Percentiles rank a stretch among this genome's conserved stretches.
Conservation (phyloP, 2,113 vertebrate genomes). For the Acrocephalus kingi region DNA sequence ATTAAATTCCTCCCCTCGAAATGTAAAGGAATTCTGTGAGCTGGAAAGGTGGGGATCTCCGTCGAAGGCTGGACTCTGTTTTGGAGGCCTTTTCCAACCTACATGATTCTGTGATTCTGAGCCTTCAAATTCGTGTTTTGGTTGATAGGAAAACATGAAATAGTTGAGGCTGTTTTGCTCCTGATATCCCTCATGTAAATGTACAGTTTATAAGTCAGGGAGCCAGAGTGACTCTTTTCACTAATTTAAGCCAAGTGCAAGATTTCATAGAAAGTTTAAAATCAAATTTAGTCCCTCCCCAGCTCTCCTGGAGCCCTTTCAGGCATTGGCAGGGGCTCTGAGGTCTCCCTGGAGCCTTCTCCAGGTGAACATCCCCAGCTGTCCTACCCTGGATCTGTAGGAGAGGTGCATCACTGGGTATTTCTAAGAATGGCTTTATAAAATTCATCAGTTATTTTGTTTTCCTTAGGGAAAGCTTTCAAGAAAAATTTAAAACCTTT, state of each 20-base stretch:
- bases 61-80: background rate
- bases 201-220: background rate
- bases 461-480: background rate
- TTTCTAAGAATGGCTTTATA: background rate
- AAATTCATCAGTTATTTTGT: background rate
- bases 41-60: rapidly evolving
- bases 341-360: background rate
- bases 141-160: background rate
- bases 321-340: background rate
- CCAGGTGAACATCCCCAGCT: background rate
- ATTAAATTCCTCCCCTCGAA: background rate
- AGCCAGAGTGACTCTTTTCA: background rate
- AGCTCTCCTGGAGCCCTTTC: background rate
- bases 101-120: background rate
- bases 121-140: background rate
- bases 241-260: background rate
- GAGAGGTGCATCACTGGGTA: background rate
- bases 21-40: background rate
- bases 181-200: background rate
- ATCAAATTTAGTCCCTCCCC: background rate
- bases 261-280: background rate
- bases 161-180: background rate
- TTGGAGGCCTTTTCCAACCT: background rate
- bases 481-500: background rate
- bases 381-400: background rate